Evolutionary conservation across 2,888 invertebrate genomes (phyloP).

Genomic region (Lithophane semibrunnea): DNA sequence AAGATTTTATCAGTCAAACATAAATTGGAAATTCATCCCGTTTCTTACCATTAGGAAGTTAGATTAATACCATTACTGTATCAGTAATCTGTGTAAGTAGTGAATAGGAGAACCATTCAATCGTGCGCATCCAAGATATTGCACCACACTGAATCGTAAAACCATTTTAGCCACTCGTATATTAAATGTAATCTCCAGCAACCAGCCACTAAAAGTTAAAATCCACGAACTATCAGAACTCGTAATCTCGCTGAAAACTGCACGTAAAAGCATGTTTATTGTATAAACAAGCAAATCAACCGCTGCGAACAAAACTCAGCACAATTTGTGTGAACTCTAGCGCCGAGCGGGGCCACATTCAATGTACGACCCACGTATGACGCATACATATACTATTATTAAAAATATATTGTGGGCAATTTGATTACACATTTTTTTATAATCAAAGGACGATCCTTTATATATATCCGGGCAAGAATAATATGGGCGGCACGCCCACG

Average conservation of each 20-base stretch:
- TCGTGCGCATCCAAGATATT: neutral
- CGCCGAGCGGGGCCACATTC: slow-evolving; percentile 12
- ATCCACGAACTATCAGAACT: slow-evolving; percentile 23
- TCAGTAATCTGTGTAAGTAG: neutral
- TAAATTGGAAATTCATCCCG: neutral
- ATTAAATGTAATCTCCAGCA: slow-evolving; percentile 11
- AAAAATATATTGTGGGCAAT: neutral
- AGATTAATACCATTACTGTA: neutral
- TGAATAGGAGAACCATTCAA: neutral
- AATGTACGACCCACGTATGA: neutral
- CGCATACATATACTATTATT: neutral
- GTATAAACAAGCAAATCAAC: slow-evolving; percentile 51
- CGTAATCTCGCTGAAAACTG: slow-evolving; percentile 30
- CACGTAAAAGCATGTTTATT: slow-evolving; percentile 39
- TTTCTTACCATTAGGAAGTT: too few relatives aligned
- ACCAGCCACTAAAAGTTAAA: slow-evolving; percentile 8
- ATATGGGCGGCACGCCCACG: too few relatives aligned
- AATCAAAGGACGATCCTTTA: too few relatives aligned
- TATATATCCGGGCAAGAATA: too few relatives aligned
- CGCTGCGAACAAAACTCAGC: slow-evolving; percentile 47
- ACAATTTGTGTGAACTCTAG: slow-evolving; percentile 43
- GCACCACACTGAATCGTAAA: neutral
- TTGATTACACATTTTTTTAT: neutral
- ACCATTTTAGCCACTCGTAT: neutral
- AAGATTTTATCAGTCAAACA: neutral